These are phyloP conservation scores for Spondyliosoma cantharus DNA, from an alignment of 2,797 vertebrate genomes.

Conservation along the genomic window DNA sequence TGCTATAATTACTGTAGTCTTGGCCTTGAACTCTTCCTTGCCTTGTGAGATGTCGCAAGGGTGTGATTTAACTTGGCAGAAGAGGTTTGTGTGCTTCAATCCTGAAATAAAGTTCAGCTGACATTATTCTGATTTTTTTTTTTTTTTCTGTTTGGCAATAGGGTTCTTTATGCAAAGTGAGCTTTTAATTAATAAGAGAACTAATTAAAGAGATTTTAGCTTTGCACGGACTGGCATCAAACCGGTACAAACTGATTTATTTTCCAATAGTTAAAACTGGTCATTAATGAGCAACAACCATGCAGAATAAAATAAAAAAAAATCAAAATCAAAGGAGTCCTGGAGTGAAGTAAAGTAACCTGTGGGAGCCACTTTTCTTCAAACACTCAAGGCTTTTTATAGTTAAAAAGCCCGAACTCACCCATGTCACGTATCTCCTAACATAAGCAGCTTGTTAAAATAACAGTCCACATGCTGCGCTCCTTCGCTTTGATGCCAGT, in stretches of 20 bases:
- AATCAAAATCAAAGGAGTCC: background rate
- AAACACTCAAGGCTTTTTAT: background rate
- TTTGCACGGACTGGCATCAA: background rate
- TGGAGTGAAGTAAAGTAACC: conserved; percentile 15
- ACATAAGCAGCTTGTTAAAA: background rate
- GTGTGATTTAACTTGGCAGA: conserved; percentile 25
- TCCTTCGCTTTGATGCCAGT: conserved; percentile 43
- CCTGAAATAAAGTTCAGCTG: conserved; percentile 20
- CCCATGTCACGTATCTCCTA: conserved; percentile 2
- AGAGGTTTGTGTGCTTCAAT: conserved; percentile 9
- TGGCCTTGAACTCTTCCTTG: background rate
- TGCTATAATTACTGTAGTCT: conserved; percentile 20
- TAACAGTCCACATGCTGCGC: conserved; percentile 20
- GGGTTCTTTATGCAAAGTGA: background rate
- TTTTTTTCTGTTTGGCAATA: conserved; percentile 1
- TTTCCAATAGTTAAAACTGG: conserved; percentile 13
- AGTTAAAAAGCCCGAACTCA: conserved; percentile 31
- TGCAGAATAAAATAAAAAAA: conserved; percentile 1
- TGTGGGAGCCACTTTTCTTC: conserved; percentile 14
- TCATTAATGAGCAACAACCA: conserved; percentile 25
- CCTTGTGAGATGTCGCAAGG: background rate
- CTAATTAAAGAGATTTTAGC: conserved; percentile 16
- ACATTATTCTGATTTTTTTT: conserved; percentile 3
- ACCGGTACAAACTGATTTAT: background rate
- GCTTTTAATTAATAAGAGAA: conserved; percentile 31